These are phyloP conservation scores for Lasius platythorax DNA, from an alignment of 2,888 invertebrate species.

Conservation along the genomic window DNA sequence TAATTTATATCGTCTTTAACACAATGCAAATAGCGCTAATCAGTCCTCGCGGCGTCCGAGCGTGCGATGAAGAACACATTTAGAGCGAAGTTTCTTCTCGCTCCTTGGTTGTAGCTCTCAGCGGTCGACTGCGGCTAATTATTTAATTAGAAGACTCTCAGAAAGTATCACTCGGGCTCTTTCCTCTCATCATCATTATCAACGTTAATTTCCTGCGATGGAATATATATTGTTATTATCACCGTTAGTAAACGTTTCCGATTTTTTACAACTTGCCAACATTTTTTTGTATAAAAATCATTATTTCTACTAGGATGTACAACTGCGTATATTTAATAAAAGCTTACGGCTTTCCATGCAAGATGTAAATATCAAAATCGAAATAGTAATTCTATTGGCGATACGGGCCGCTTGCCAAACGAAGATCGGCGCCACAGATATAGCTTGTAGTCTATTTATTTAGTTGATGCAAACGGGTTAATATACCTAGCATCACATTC, in stretches of 20 bases:
- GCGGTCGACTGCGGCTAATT: background rate
- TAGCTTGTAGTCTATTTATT: slow-evolving; percentile 30
- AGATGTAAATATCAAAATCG: background rate
- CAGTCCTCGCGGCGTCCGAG: slow-evolving; percentile 64
- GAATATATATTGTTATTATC: background rate
- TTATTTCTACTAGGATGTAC: background rate
- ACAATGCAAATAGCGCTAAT: slow-evolving; percentile 77
- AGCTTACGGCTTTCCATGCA: background rate
- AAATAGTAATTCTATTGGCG: slow-evolving; percentile 2
- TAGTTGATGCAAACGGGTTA: slow-evolving; percentile 41
- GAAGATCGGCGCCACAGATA: slow-evolving; percentile 20
- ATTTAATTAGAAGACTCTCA: slow-evolving; percentile 20
- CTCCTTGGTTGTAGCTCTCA: background rate
- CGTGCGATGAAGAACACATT: slow-evolving; percentile 1
- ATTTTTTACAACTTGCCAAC: background rate
- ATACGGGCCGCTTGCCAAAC: slow-evolving; percentile 36
- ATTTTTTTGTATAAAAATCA: background rate
- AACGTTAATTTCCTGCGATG: background rate
- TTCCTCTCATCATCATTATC: background rate
- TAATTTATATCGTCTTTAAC: slow-evolving; percentile 75
- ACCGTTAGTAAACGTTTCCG: background rate
- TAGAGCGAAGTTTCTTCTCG: slow-evolving; percentile 16
- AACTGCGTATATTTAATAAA: background rate
- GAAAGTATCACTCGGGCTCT: background rate
- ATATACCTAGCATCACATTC: slow-evolving; percentile 42